Evolutionary conservation across 2,888 invertebrate species (phyloP).

Genomic region (Merodon equestris): DNA sequence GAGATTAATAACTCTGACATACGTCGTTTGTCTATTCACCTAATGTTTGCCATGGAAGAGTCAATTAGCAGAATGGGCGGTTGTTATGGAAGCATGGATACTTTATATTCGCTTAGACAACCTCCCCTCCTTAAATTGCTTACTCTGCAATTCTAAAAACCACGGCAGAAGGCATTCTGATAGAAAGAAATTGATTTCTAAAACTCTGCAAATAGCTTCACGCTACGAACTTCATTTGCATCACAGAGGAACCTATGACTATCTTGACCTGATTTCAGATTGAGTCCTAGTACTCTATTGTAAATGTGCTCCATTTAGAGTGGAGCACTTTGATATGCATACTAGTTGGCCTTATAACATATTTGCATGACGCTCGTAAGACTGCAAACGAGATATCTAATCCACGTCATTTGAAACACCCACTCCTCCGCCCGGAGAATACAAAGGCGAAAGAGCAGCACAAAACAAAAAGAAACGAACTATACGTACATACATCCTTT

Average conservation of each 20-base stretch:
- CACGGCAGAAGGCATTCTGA: too few relatives aligned
- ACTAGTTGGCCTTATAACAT: constrained; percentile 51
- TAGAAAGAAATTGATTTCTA: too few relatives aligned
- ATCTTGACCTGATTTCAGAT: constrained; percentile 54
- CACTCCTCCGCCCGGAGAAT: constrained; percentile 1
- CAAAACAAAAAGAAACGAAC: not conserved
- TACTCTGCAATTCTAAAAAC: too few relatives aligned
- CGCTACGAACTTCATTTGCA: constrained; percentile 52
- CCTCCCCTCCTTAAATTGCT: too few relatives aligned
- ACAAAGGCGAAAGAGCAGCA: not conserved
- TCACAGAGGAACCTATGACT: constrained; percentile 25
- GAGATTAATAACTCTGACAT: constrained; percentile 61
- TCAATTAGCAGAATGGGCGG: constrained; percentile 38
- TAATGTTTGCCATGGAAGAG: constrained; percentile 54
- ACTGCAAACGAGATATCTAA: constrained; percentile 40
- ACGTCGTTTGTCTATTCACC: constrained; percentile 35
- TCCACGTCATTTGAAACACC: not conserved
- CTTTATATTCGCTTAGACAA: too few relatives aligned
- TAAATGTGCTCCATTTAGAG: constrained; percentile 20
- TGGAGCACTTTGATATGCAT: constrained; percentile 22
- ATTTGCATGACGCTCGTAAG: constrained; percentile 57
- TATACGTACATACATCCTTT: constrained; percentile 12
- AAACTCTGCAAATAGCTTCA: not conserved
- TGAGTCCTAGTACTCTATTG: constrained; percentile 18
- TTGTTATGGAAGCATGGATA: too few relatives aligned